Conservation (phyloP, 2,888 invertebrate genomes). For the Callosobruchus maculatus region DNA sequence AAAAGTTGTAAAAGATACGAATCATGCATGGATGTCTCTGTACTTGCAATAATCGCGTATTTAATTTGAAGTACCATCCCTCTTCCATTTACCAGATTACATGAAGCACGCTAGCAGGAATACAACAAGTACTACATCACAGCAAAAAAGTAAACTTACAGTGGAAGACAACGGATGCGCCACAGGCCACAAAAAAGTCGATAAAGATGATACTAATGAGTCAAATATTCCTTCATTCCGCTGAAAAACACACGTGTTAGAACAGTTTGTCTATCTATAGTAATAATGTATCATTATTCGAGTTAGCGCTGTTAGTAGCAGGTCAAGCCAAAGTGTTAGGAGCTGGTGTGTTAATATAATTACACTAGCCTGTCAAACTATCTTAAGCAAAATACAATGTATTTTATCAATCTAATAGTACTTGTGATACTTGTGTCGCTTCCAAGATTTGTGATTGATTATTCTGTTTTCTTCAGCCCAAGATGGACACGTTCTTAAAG, state of each 20-base stretch:
- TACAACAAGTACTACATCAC: not conserved
- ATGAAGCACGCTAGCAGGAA: not conserved
- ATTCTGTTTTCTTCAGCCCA: too few relatives aligned
- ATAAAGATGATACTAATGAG: constrained; percentile 38
- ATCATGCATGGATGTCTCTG: too few relatives aligned
- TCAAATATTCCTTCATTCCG: constrained; percentile 36
- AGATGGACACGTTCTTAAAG: too few relatives aligned
- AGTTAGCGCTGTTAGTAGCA: not conserved
- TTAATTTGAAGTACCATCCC: not conserved
- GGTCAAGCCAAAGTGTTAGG: not conserved
- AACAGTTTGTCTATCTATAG: not conserved
- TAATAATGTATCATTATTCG: not conserved
- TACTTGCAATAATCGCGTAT: too few relatives aligned
- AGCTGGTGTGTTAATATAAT: not conserved
- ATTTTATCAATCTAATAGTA: too few relatives aligned
- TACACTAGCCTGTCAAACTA: not conserved
- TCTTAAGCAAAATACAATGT: too few relatives aligned
- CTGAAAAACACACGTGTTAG: constrained; percentile 16
- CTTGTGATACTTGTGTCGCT: too few relatives aligned
- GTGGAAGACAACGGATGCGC: constrained; percentile 35
- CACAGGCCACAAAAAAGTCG: constrained; percentile 42
- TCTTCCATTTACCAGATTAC: not conserved
- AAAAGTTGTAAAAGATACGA: too few relatives aligned
- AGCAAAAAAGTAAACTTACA: constrained; percentile 32
- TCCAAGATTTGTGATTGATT: too few relatives aligned